Base-by-base conservation (phyloP, 2,888 invertebrate species). In the Amblyjoppa fuscipennis region DNA sequence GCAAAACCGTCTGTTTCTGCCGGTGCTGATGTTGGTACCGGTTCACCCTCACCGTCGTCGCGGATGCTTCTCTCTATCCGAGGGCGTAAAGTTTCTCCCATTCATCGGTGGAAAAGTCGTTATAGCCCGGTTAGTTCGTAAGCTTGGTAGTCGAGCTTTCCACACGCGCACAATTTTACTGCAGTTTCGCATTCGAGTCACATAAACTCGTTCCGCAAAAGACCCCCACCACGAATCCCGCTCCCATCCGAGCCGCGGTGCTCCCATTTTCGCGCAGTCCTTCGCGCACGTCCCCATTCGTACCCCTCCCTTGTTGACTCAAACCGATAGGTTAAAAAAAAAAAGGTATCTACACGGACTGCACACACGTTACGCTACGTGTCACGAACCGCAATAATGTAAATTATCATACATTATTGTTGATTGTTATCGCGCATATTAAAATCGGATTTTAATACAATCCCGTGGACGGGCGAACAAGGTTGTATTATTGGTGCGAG, bases 321-420 rank as follows among this genome's bases (percentile, higher is more conserved):
- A 59, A 79, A 79, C 49, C 76, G 78, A 85, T 82, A 75, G 82
- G 64, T 68, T 41, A 38, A 69, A 70, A 71, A 75, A 70, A 49
- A 49, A 71, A 75, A 70, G 16, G 16, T 49, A 78, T 79, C 25
- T 59, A 38, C 51, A 20, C 11, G 16, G 51, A 25, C 31, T 28
- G 16, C 25, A 25, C 25, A 25, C 45, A 49, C 38, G 41, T 66
- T 45, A 49, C 53, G 78, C 74, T 74, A 78, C 70, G 78, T 78
- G 82, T 75, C 83, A 73, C 83, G 83, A 76, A 68, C 85, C 68
- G 28, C 76, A 85, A 85, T 85, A 83, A 73, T 83, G 85, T 83
- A 80, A 85, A 85, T 85, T 85, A 80, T 85, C 85, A 85, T 85
- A 85, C 83, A 79, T 85, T 85, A 85, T 85, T 80, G 76, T 80